Evolutionary conservation across 2,797 vertebrate genomes (phyloP), one percentile per base, ranked within the genome.

Genomic region (Enteromius anoplus): DNA sequence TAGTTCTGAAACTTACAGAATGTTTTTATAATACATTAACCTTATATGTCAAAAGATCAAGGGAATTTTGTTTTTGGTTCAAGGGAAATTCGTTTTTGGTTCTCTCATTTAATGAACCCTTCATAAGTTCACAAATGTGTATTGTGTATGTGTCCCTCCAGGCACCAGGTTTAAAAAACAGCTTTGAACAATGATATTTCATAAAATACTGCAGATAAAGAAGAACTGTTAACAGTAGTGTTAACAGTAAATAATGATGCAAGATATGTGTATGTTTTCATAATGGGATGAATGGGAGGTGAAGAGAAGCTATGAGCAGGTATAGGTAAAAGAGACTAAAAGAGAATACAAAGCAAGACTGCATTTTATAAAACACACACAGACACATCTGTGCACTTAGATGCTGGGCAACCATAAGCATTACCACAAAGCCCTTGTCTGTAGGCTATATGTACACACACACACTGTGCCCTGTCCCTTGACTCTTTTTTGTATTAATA

Each of bases 401-500:
- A 47, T 40, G 49, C 55, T 51, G 5, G 49, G 32, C 14, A 78
- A 37, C 29, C 21, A 19, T n/a, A 17, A 71, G 32, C 4, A n/a
- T 78, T 32, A 53, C 7, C 11, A 21, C 29, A 66, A 4, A 70
- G 11, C 14, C 11, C 42, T 65, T 17, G n/a, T 47, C 68, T 58
- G 78, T 62, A 62, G 58, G 5, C 11, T 62, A 42, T 47, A 73
- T 40, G 26, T 45, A 77, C n/a, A 65, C 58, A 3, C 68, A 80
- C 62, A 29, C 42, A 71, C 11, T 26, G 21, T 42, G 73, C 6
- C 37, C 7, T 75, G 1, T 37, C 55, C 32, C 58, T 40, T 64
- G 40, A 79, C 68, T 29, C 75, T 55, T 47, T 49, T 53, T 72
- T 73, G 37, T 78, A 75, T 84, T 68, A 21, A 68, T 72, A 58